These are phyloP conservation scores for Byasa hedistus DNA, from an alignment of 2,888 invertebrate species.

Conservation along the genomic window DNA sequence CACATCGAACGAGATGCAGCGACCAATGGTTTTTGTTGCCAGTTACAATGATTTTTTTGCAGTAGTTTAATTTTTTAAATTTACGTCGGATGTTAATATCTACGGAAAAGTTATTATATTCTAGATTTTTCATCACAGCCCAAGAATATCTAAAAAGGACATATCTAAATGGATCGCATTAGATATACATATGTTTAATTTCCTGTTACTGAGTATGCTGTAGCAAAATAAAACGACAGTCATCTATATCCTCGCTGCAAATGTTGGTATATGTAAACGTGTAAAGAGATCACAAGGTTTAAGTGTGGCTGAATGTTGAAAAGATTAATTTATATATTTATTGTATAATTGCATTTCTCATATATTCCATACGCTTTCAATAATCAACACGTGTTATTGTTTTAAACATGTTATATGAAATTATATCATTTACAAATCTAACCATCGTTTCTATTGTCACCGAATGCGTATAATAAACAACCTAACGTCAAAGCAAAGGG, in stretches of 20 bases:
- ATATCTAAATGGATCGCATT: constrained; percentile 46
- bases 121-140: constrained; percentile 53
- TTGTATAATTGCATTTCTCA: no score
- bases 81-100: constrained; percentile 25
- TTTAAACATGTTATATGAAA: no score
- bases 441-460: constrained; percentile 1
- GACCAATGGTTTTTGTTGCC: constrained; percentile 35
- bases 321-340: no score
- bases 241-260: neutral
- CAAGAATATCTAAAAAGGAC: constrained; percentile 54
- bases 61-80: constrained; percentile 16
- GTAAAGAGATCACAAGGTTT: neutral
- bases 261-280: neutral
- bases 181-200: constrained; percentile 26
- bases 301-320: neutral
- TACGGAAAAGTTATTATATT: constrained; percentile 21
- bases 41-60: constrained; percentile 31
- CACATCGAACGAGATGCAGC: constrained; percentile 20
- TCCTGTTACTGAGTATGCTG: constrained; percentile 9
- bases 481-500: constrained; percentile 51
- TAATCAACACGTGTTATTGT: no score
- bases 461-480: constrained; percentile 30
- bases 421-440: neutral
- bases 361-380: no score
- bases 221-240: neutral